These are phyloP conservation scores for Oncorhynchus keta DNA, from an alignment of 2,113 vertebrate genomes.

Conservation along the genomic window DNA sequence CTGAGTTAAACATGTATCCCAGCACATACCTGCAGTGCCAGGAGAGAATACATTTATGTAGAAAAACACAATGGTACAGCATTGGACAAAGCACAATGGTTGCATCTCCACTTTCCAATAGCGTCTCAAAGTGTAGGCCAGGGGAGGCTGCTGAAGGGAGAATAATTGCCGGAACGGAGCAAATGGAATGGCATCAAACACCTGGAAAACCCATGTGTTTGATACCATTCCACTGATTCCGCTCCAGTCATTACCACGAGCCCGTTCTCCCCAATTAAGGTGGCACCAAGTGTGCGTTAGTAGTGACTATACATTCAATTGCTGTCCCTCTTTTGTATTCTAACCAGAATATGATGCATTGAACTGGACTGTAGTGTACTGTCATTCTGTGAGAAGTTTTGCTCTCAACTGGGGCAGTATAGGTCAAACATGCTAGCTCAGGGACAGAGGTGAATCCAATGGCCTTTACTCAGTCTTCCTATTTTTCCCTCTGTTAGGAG, in stretches of 20 bases:
- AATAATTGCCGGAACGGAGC: no score
- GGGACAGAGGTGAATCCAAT: not conserved
- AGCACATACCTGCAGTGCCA: constrained; percentile 83
- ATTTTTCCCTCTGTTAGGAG: not conserved
- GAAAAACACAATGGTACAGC: no score
- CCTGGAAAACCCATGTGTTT: no score
- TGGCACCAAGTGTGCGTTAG: no score
- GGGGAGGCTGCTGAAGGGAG: no score
- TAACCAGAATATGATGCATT: not conserved
- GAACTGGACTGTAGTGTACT: not conserved
- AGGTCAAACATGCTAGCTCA: not conserved
- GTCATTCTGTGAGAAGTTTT: not conserved
- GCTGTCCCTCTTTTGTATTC: not conserved
- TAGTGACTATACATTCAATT: not conserved
- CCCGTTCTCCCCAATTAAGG: no score
- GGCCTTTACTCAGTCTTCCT: not conserved
- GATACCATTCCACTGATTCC: no score
- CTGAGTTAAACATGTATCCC: constrained; percentile 82
- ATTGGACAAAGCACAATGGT: no score
- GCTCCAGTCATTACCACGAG: no score
- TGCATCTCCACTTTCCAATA: no score
- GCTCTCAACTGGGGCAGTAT: not conserved
- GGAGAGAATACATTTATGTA: not conserved
- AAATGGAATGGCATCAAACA: no score
- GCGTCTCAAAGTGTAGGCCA: no score